Evolutionary conservation across 2,888 invertebrate genomes (phyloP), one percentile per base, ranked within the genome.

Genomic region (Allolobophora icterica): DNA sequence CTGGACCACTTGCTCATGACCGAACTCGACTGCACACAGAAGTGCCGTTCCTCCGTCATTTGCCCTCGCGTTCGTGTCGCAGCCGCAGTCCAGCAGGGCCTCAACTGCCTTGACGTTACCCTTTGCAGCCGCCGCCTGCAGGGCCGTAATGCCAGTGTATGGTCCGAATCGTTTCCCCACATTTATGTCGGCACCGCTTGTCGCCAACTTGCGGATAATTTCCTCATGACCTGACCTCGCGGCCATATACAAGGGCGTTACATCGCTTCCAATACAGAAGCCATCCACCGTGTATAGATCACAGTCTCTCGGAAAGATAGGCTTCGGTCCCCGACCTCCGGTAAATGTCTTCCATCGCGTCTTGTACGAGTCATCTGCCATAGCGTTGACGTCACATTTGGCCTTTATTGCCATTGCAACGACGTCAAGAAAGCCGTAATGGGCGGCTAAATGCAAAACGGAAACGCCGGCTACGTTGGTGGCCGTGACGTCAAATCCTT

Each of bases 1-100:
- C 52, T 84, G 83, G 35, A 91, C 92, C 21, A 92, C 91, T 4
- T 91, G 91, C 34, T 90, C 35, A 42, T 93, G 91, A 21, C 93
- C 93, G 42, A 93, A 93, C 90, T 93, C 93, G 17, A 92, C 92
- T 2, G 92, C 92, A 84, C 93, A 93, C 84, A 93, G 92, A 30
- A 93, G 91, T 0, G 92, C 93, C 15, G 93, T 93, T 83, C 92
- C 92, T 35, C 93, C 93, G 89, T 93, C 93, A 40, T 92, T 93
- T 24, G 92, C 92, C 52, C 89, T 45, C 33, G 84, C 19, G 91
- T 93, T 92, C 34, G 91, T 90, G 42, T 92, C 91, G 58, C 90
- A 89, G 19, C 93, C 93, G 13, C 91, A 91, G 5, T 89, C 83
- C 13, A 93, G 89, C n/a, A 93, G 90, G 19, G 90, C 91, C 34